A percentile compares a stretch with the other conserved stretches of the same genome.
Evolutionary conservation across 2,113 vertebrate species (phyloP).

Genomic region (Odontophorus gujanensis): DNA sequence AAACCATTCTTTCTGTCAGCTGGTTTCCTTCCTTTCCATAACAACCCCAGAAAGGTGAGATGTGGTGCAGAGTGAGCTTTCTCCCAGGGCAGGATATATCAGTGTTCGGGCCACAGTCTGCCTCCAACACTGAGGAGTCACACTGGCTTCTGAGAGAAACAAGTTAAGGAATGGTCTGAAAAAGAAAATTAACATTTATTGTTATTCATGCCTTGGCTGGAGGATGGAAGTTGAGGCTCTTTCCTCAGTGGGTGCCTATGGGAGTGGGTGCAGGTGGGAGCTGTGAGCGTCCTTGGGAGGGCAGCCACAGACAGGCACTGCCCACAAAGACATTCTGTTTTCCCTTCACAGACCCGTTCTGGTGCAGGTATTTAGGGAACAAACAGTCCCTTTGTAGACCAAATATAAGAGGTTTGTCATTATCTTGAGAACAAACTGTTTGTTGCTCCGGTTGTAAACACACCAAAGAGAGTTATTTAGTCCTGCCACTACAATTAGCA

Average conservation of each 20-base stretch:
- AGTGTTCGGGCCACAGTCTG: not conserved
- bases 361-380: slow-evolving; percentile 66
- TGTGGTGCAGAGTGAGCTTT: not conserved
- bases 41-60: not conserved
- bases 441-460: slow-evolving; percentile 66
- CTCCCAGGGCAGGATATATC: not conserved
- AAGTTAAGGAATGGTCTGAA: not conserved
- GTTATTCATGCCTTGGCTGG: not conserved
- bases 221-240: not conserved
- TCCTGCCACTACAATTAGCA: slow-evolving; percentile 52
- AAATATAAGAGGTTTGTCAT: slow-evolving; percentile 63
- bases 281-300: not conserved
- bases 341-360: not conserved
- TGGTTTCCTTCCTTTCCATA: not conserved
- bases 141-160: not conserved
- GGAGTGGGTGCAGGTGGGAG: not conserved
- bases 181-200: not conserved
- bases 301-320: not conserved
- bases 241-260: not conserved
- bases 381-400: slow-evolving; percentile 68
- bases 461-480: slow-evolving; percentile 13
- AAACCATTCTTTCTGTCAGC: not conserved
- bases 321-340: slow-evolving; percentile 3
- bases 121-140: not conserved
- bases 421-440: slow-evolving; percentile 71